phyloP scores from a whole-genome alignment of 2,797 vertebrate genomes.

The Pogonophryne albipinna region DNA sequence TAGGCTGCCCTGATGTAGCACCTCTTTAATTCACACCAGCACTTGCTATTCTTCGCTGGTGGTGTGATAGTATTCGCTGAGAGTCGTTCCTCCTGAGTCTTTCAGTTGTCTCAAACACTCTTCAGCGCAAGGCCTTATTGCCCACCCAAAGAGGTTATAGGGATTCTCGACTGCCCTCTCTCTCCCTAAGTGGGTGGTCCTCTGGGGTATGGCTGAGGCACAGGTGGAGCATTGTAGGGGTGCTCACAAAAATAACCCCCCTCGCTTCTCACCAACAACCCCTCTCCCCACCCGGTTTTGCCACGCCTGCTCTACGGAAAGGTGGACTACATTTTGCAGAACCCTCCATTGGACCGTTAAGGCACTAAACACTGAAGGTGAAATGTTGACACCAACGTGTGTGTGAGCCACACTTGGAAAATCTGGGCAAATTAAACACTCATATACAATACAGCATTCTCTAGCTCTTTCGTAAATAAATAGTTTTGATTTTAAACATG shows the following conservation, averaged over 20 bases:
- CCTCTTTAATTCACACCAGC: constrained; percentile 71
- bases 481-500: constrained; percentile 12
- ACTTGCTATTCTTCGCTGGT: constrained; percentile 70
- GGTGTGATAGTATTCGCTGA: constrained; percentile 73
- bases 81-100: constrained; percentile 77
- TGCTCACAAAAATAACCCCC: constrained; percentile 85
- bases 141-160: constrained; percentile 90
- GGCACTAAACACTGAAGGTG: constrained; percentile 67
- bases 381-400: constrained; percentile 67
- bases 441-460: constrained; percentile 24
- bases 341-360: constrained; percentile 73
- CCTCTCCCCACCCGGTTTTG: constrained; percentile 56
- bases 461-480: constrained; percentile 13
- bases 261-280: constrained; percentile 67
- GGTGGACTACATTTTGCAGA: constrained; percentile 80
- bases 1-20: constrained; percentile 52
- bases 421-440: constrained; percentile 41
- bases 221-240: constrained; percentile 90
- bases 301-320: constrained; percentile 76
- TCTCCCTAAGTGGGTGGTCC: constrained; percentile 89
- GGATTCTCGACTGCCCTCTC: constrained; percentile 84
- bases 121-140: constrained; percentile 86
- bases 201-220: constrained; percentile 87
- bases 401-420: constrained; percentile 42
- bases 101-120: constrained; percentile 85